A percentile compares a stretch with the other conserved stretches of the same genome.
These are phyloP conservation scores for Panzeria rudis DNA, from an alignment of 2,888 invertebrate genomes.

Conservation along the genomic window DNA sequence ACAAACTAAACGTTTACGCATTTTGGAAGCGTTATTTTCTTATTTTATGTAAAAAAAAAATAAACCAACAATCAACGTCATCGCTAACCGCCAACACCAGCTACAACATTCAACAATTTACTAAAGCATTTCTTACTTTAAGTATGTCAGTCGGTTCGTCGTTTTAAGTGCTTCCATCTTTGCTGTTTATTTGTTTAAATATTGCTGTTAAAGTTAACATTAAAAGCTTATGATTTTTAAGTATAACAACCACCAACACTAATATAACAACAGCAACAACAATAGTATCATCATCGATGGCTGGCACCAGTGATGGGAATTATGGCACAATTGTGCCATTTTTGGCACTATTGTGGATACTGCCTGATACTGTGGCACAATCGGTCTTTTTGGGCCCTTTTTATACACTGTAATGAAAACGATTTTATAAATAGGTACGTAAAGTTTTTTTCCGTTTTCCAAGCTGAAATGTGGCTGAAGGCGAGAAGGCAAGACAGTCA, in stretches of 20 bases:
- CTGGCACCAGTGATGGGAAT: slow-evolving; percentile 34
- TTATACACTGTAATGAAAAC: too few species aligned
- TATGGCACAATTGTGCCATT: too few species aligned
- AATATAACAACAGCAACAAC: slow-evolving; percentile 21
- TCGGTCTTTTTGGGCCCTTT: too few species aligned
- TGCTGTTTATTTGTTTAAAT: slow-evolving; percentile 36
- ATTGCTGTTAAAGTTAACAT: slow-evolving; percentile 55
- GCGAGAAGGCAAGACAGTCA: too few species aligned
- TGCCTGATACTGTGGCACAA: too few species aligned
- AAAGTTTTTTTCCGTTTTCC: too few species aligned
- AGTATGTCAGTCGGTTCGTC: slow-evolving; percentile 42
- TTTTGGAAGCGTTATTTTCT: neutral
- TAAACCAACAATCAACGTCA: slow-evolving; percentile 11
- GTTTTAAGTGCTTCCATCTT: neutral
- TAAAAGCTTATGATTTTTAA: slow-evolving; percentile 69
- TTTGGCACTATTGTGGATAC: too few species aligned
- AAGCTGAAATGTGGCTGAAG: too few species aligned
- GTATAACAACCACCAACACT: slow-evolving; percentile 24
- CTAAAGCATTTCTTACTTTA: slow-evolving; percentile 18
- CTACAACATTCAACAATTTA: slow-evolving; percentile 24
- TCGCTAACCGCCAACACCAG: slow-evolving; percentile 13
- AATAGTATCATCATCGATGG: slow-evolving; percentile 62
- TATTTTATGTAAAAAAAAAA: slow-evolving; percentile 8
- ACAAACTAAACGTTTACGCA: slow-evolving; percentile 7
- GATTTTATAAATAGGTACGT: too few species aligned